Evolutionary conservation across 2,797 vertebrate species (phyloP).

Genomic region (Otolemur crassicaudatus): DNA sequence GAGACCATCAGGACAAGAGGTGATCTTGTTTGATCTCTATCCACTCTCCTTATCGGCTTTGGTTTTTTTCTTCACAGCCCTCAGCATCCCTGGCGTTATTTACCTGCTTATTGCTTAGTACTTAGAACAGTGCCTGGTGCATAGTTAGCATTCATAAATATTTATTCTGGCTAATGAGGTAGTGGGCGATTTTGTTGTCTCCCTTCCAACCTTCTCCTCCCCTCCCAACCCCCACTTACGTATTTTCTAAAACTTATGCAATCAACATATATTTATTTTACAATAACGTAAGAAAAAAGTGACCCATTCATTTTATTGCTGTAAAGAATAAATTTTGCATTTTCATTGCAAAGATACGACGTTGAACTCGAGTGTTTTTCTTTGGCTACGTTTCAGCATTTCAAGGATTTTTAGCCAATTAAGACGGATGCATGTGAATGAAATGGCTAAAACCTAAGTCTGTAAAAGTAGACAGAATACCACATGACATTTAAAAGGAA

Average conservation of each 20-base stretch:
- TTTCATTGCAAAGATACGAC: neutral
- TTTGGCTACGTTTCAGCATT: neutral
- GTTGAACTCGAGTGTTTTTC: neutral
- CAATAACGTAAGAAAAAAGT: neutral
- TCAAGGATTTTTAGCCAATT: slow-evolving; percentile 39
- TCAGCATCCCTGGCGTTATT: neutral
- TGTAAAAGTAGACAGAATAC: slow-evolving; percentile 52
- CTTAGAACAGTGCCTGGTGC: neutral
- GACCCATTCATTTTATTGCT: neutral
- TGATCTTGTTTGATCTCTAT: neutral
- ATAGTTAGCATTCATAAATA: neutral
- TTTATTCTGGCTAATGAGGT: neutral
- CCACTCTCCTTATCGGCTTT: neutral
- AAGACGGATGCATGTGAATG: neutral
- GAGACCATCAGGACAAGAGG: neutral
- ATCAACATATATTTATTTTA: neutral
- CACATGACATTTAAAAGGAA: slow-evolving; percentile 50
- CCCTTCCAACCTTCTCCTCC: neutral
- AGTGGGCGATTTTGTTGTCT: neutral
- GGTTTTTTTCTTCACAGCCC: neutral
- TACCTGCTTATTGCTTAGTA: neutral
- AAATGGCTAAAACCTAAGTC: neutral
- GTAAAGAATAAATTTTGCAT: neutral
- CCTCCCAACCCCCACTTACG: neutral
- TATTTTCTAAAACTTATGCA: slow-evolving; percentile 11